Evolutionary conservation across 2,113 vertebrate species (phyloP).

Genomic region (Chloroceryle aenea): DNA sequence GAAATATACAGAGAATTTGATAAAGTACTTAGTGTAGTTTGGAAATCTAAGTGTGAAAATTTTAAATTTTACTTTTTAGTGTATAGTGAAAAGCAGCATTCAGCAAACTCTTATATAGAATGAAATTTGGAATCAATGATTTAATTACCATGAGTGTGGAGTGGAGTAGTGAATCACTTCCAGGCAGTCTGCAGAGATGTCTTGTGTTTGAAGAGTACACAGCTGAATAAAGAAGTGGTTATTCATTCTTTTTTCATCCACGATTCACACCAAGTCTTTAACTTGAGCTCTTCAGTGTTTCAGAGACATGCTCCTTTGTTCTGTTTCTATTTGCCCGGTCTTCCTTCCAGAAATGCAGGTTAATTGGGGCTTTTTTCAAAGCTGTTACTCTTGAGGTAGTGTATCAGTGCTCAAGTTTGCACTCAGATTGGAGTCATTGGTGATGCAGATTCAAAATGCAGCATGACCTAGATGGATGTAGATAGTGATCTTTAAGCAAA

Average conservation of each 20-base stretch:
- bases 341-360: constrained; percentile 1
- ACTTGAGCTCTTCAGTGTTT: neutral
- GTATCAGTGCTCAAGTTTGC: neutral
- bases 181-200: constrained; percentile 4
- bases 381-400: neutral
- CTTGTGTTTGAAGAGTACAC: neutral
- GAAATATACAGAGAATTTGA: neutral
- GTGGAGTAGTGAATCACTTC: constrained; percentile 8
- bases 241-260: neutral
- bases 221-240: constrained; percentile 16
- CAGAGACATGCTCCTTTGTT: neutral
- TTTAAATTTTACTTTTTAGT: neutral
- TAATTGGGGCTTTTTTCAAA: neutral
- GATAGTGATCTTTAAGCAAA: neutral
- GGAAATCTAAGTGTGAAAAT: neutral
- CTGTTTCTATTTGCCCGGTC: neutral
- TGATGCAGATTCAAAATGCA: neutral
- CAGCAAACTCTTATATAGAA: neutral
- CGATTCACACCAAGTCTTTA: neutral
- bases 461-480: neutral
- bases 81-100: neutral
- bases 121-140: neutral
- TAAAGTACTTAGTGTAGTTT: neutral
- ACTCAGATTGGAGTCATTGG: neutral
- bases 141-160: neutral